These are phyloP conservation scores for Pycnonotus jocosus DNA, from an alignment of 2,113 vertebrate species.

Conservation along the genomic window DNA sequence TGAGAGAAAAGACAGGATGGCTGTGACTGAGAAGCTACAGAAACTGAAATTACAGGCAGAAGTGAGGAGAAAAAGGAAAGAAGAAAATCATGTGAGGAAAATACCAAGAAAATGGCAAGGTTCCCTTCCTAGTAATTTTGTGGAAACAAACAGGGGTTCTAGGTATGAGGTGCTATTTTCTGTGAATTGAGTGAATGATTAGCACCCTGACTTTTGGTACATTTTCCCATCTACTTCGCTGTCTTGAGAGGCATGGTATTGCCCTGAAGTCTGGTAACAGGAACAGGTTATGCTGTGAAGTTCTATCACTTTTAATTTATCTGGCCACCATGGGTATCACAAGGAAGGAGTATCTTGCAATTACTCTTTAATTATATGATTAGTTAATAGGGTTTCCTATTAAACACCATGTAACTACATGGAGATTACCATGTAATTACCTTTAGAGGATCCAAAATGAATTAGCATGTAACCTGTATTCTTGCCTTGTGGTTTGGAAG, in stretches of 20 bases:
- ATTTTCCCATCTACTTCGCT: neutral
- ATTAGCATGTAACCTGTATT: slow-evolving; percentile 62
- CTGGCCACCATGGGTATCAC: neutral
- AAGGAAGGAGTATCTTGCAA: slow-evolving; percentile 18
- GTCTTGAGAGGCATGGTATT: neutral
- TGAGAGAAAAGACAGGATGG: neutral
- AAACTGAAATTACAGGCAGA: neutral
- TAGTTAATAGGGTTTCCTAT: slow-evolving; percentile 41
- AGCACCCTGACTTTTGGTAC: neutral
- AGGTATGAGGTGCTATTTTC: neutral
- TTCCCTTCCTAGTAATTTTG: neutral
- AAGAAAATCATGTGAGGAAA: neutral
- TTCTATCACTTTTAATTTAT: slow-evolving; percentile 23
- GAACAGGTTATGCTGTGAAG: neutral
- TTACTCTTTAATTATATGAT: slow-evolving; percentile 52
- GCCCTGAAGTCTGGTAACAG: neutral
- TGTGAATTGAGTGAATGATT: neutral
- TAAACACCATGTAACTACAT: slow-evolving; percentile 40
- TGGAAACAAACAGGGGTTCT: neutral
- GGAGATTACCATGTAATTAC: slow-evolving; percentile 64
- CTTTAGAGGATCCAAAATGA: slow-evolving; percentile 47
- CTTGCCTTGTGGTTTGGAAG: slow-evolving; percentile 47
- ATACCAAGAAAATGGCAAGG: neutral
- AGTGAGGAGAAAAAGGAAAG: neutral
- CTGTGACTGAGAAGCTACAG: neutral